Conservation (phyloP, 2,888 invertebrate species). For the Conops quadrifasciatus region DNA sequence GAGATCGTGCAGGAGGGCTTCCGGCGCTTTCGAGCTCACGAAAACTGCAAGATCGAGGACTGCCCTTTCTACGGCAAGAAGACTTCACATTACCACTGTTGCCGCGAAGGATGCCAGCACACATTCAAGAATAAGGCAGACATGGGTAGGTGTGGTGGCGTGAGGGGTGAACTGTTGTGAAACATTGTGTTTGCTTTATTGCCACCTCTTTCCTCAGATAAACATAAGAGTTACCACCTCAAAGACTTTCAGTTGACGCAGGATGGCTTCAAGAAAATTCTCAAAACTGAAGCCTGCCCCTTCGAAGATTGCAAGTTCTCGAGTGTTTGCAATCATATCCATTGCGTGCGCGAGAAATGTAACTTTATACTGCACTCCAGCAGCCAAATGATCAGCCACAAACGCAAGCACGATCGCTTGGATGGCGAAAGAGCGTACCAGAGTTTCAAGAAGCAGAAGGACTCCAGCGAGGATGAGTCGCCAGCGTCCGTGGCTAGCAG, state of each 20-base stretch:
- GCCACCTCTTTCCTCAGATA: constrained; percentile 81
- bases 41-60: constrained; percentile 90
- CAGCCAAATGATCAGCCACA: constrained; percentile 96
- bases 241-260: constrained; percentile 95
- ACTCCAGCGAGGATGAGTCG: constrained; percentile 54
- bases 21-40: constrained; percentile 94
- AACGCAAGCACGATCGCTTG: constrained; percentile 94
- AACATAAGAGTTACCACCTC: constrained; percentile 98
- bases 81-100: constrained; percentile 97
- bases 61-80: constrained; percentile 94
- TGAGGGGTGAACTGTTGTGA: not conserved
- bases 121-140: constrained; percentile 99
- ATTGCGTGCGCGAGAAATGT: constrained; percentile 95
- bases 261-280: constrained; percentile 98
- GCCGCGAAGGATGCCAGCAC: constrained; percentile 88
- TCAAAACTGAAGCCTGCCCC: constrained; percentile 94
- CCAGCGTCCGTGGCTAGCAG: constrained; percentile 41
- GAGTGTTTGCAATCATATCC: constrained; percentile 96
- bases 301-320: constrained; percentile 94
- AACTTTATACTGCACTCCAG: constrained; percentile 96
- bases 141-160: constrained; percentile 84
- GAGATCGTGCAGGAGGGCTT: constrained; percentile 98
- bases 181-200: not conserved
- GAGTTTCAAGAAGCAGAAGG: constrained; percentile 58
- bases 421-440: constrained; percentile 77